Evolutionary conservation across 2,113 vertebrate genomes (phyloP).

Genomic region (Coturnix japonica): DNA sequence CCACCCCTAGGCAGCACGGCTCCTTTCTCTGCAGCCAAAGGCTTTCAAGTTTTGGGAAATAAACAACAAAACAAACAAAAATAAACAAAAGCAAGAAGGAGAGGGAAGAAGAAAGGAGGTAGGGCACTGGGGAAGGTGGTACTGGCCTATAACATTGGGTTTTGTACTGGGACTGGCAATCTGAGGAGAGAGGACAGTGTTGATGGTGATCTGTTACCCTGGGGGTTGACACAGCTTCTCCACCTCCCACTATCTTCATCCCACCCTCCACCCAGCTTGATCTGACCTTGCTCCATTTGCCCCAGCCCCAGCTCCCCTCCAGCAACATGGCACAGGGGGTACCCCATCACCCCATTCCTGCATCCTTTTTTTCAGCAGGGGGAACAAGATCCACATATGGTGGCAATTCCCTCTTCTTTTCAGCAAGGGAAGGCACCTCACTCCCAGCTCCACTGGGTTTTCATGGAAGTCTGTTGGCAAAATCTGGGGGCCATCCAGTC

Average conservation of each 20-base stretch:
- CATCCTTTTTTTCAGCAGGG: not conserved
- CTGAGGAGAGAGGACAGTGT: not conserved
- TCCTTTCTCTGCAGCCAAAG: constrained; percentile 64
- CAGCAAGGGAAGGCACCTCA: not conserved
- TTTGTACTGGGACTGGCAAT: not conserved
- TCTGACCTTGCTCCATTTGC: not conserved
- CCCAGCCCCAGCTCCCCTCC: not conserved
- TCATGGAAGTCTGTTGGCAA: not conserved
- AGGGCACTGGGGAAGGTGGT: constrained; percentile 51
- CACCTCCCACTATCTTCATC: not conserved
- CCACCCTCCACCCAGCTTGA: not conserved
- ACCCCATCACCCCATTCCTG: not conserved
- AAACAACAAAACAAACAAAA: constrained; percentile 35
- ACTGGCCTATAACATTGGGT: constrained; percentile 61
- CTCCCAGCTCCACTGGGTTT: not conserved
- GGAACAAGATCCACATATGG: not conserved
- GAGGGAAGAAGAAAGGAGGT: not conserved
- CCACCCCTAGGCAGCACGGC: accelerated
- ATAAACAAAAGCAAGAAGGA: not conserved
- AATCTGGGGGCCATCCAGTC: not conserved
- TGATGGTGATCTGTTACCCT: not conserved
- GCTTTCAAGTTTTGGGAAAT: constrained; percentile 72
- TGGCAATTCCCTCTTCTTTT: not conserved
- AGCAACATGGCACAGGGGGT: accelerated
- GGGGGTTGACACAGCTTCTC: not conserved